Base-by-base conservation (phyloP, 2,888 invertebrate species). In the Euspilapteryx auroguttella region DNA sequence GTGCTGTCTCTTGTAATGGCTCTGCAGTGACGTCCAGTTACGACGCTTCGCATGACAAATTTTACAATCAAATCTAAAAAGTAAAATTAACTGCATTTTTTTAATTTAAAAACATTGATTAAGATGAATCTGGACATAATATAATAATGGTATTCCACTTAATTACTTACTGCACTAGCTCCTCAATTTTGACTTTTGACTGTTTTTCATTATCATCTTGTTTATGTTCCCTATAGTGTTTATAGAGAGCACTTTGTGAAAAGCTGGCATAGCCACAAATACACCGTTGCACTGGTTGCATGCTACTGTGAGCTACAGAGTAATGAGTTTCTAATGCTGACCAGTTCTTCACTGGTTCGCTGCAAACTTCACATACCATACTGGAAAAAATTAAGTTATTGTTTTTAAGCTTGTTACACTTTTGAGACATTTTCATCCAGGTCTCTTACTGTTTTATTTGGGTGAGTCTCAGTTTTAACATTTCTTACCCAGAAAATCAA, bases 21-120 rank as follows among this genome's bases (percentile, higher is more conserved):
- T 37, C 32, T 62, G 65, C 27, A 79, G 41, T 22, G 56, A 61
- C 35, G 73, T 76, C 77, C 78, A 79, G 39, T 77, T 78, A 7
- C 56, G 49, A 45, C 51, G 71, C 31, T 56, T 47, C 32, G 58
- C 53, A 11, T 61, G 41, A 45, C 79, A 79, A 7, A 53, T 47
- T 13, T 49, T 45, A 37, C 79, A 79, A 28, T 47, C 47, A 39
- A 78, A 79, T 37, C 78, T 78, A 45, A 12, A 50, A 47, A 39
- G 29, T 15, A 31, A 14, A 36, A 61, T 40, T 50, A 71, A n/a
- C n/a, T n/a, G n/a, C n/a, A n/a, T 71, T 55, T 61, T 27, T 71
- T 55, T 47, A 62, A 66, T 44, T 68, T 62, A 38, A 53, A 57
- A 14, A 66, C 55, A 44, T 65, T 63, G 15, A 63, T 44, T 32